A percentile compares a stretch with the other conserved stretches of the same genome.
Evolutionary conservation across 2,113 vertebrate genomes (phyloP).

Genomic region (Mustelus asterias): DNA sequence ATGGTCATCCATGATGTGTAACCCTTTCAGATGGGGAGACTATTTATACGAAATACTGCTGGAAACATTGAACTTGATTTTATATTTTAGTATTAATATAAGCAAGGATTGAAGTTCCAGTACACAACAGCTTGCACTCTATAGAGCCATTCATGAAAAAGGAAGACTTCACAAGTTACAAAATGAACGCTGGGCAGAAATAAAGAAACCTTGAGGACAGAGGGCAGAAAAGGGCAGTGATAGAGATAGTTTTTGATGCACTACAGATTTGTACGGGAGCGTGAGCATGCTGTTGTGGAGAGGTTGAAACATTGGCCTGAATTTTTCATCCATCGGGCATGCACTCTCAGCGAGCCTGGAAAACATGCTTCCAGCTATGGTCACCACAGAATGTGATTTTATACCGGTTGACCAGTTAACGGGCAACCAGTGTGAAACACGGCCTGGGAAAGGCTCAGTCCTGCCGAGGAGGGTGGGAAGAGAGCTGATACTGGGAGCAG

Average conservation of each 20-base stretch:
- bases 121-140: background rate
- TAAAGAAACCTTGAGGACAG: background rate
- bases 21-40: background rate
- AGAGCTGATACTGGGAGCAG: no score
- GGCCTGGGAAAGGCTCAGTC: no score
- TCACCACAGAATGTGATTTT: no score
- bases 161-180: background rate
- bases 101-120: background rate
- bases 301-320: no score
- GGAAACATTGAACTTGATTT: background rate
- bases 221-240: background rate
- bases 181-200: background rate
- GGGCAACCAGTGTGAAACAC: no score
- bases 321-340: no score
- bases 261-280: background rate
- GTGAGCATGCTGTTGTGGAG: no score
- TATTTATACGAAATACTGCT: background rate
- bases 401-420: no score
- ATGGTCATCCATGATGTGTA: no score
- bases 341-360: no score
- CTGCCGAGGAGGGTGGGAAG: no score
- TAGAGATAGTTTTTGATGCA: background rate
- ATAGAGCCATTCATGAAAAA: background rate
- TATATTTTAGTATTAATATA: conserved; percentile 17
- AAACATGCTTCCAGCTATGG: no score